Percentiles rank a stretch among this genome's conserved stretches.
These are phyloP conservation scores for Trachelus stipa DNA, from an alignment of 2,888 invertebrate genomes.

Conservation along the genomic window DNA sequence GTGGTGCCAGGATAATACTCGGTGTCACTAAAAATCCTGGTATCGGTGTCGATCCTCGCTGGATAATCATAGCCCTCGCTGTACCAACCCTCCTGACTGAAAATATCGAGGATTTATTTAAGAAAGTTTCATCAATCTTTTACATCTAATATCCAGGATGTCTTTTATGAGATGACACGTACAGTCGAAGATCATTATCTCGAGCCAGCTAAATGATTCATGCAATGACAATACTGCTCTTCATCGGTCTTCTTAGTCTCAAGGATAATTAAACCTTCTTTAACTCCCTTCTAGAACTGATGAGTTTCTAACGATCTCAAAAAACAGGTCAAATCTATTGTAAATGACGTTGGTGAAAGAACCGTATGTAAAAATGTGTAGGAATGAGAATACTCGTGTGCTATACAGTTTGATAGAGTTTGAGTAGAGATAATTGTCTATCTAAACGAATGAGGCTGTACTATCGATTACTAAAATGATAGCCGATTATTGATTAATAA, in stretches of 20 bases:
- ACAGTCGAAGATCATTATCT: background rate
- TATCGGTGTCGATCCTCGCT: conserved; percentile 66
- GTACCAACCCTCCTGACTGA: conserved; percentile 71
- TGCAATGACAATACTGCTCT: background rate
- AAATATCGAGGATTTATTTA: conserved; percentile 45
- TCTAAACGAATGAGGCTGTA: background rate
- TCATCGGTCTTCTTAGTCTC: background rate
- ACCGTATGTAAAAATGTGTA: background rate
- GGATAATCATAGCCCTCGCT: conserved; percentile 69
- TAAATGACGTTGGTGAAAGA: background rate
- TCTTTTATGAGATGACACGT: background rate
- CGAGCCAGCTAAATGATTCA: background rate
- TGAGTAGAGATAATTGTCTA: background rate
- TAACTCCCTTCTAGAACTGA: background rate
- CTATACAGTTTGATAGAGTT: background rate
- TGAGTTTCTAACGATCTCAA: background rate
- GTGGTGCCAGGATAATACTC: conserved; percentile 66
- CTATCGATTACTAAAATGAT: background rate
- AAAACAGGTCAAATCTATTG: background rate
- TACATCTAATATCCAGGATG: background rate
- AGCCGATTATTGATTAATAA: background rate
- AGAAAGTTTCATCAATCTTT: background rate
- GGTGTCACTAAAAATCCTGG: conserved; percentile 65
- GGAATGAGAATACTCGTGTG: background rate
- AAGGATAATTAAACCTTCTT: background rate